These are phyloP conservation scores for Vombatus ursinus DNA, from an alignment of 2,113 vertebrate genomes.

Conservation along the genomic window DNA sequence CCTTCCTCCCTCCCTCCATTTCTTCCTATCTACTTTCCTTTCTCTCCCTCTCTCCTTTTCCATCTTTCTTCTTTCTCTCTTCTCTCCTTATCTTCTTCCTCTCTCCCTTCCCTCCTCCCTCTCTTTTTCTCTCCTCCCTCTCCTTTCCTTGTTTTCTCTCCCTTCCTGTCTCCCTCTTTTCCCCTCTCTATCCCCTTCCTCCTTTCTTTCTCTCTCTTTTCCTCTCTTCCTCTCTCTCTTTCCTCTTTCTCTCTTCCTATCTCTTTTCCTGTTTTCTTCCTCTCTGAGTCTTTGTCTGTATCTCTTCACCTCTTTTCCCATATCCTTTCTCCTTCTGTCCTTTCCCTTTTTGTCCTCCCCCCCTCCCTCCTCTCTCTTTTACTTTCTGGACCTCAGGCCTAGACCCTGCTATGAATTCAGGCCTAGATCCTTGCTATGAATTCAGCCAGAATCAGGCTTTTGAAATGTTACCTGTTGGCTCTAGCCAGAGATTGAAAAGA, in stretches of 20 bases:
- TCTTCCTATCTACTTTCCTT: not conserved
- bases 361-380: no score
- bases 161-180: not conserved
- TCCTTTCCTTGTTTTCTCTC: not conserved
- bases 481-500: constrained; percentile 30
- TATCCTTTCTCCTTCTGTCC: no score
- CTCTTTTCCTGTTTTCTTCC: not conserved
- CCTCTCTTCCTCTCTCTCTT: not conserved
- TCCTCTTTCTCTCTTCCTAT: not conserved
- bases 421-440: not conserved
- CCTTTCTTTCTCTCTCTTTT: not conserved
- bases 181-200: no score
- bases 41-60: not conserved
- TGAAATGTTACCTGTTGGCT: not conserved
- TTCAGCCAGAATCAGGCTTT: not conserved
- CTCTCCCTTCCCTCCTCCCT: no score
- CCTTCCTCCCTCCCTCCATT: not conserved
- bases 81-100: no score
- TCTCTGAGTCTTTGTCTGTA: no score
- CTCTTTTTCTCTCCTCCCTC: not conserved
- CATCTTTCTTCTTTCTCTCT: not conserved
- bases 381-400: no score
- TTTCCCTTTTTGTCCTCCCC: no score
- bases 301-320: no score
- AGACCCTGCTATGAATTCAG: not conserved